phyloP scores from a whole-genome alignment of 2,888 invertebrate genomes.

The Rhogogaster chlorosoma region DNA sequence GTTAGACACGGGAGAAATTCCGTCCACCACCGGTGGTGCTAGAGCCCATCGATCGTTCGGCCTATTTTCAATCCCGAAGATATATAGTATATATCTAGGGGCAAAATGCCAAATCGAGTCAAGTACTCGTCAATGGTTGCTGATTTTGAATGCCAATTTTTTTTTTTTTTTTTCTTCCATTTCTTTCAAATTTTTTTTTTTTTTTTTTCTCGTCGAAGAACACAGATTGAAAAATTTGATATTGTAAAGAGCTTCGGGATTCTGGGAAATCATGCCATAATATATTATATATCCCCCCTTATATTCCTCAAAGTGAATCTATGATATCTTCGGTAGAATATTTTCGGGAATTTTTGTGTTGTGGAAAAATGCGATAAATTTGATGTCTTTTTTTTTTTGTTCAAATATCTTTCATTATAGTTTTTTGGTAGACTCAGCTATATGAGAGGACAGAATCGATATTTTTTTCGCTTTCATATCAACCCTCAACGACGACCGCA shows the following conservation, averaged over 20 bases:
- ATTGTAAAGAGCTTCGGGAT: neutral
- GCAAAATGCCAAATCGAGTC: neutral
- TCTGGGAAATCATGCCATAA: neutral
- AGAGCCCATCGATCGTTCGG: conserved; percentile 2
- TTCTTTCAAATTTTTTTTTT: too few relatives aligned
- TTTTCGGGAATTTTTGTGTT: neutral
- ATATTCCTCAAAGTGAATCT: neutral
- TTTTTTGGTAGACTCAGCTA: too few relatives aligned
- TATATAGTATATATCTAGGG: neutral
- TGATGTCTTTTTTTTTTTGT: too few relatives aligned
- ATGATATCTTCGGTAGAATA: neutral
- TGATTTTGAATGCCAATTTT: conserved; percentile 6
- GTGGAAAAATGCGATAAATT: neutral
- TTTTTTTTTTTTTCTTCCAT: neutral
- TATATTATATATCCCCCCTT: neutral
- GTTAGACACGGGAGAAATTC: neutral
- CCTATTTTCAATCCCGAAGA: neutral
- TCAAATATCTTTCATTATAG: neutral
- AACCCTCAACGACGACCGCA: neutral
- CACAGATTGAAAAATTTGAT: neutral
- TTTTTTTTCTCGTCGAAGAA: neutral
- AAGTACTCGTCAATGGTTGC: neutral
- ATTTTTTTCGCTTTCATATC: neutral
- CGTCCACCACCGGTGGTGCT: neutral
- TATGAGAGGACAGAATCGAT: too few relatives aligned